phyloP scores from a whole-genome alignment of 2,797 vertebrate genomes.

The Hirundo rustica region DNA sequence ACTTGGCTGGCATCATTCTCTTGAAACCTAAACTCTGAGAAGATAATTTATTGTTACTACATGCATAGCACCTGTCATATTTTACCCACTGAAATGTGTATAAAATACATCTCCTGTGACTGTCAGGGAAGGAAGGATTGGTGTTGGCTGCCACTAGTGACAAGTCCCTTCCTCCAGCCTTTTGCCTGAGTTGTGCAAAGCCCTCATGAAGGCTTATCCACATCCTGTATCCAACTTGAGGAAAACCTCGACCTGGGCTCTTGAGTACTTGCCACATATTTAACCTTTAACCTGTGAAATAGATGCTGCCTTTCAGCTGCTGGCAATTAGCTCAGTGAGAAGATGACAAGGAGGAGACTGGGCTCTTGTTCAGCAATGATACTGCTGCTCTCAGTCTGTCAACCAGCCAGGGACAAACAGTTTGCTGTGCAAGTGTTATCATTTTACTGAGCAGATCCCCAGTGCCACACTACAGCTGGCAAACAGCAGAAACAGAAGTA shows the following conservation, averaged over 20 bases:
- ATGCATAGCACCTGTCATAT: conserved; percentile 6
- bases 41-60: conserved; percentile 26
- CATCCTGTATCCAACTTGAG: neutral
- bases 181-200: neutral
- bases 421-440: conserved; percentile 43
- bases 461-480: conserved; percentile 52
- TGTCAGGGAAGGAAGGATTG: neutral
- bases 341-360: neutral
- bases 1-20: neutral
- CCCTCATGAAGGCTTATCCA: neutral
- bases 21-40: conserved; percentile 5
- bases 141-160: neutral
- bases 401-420: conserved; percentile 50
- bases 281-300: conserved; percentile 13
- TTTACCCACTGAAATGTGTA: neutral
- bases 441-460: conserved; percentile 45
- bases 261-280: neutral
- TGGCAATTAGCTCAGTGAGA: conserved; percentile 6
- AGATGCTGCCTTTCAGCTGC: neutral
- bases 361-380: conserved; percentile 14
- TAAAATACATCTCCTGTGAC: neutral
- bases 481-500: conserved; percentile 31
- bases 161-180: neutral
- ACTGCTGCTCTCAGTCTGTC: conserved; percentile 14
- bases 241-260: neutral